Evolutionary conservation across 2,797 vertebrate genomes (phyloP).

Genomic region (Bucorvus abyssinicus): DNA sequence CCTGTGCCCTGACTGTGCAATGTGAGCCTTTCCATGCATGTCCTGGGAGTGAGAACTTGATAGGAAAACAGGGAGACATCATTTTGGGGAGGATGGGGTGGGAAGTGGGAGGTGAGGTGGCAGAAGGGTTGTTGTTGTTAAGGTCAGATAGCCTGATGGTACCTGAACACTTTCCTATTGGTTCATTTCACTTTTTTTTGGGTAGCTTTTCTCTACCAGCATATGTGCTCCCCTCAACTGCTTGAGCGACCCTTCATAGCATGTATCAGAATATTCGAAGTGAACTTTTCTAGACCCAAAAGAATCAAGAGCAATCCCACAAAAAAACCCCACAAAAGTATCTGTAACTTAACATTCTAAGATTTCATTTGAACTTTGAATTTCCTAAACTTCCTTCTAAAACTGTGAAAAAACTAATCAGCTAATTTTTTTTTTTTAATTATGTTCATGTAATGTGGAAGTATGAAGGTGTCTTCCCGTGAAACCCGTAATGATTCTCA

Average conservation of each 20-base stretch:
- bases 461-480: neutral
- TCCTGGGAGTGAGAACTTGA: neutral
- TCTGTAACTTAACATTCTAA: neutral
- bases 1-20: neutral
- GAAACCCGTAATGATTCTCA: neutral
- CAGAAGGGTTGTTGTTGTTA: neutral
- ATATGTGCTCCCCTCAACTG: neutral
- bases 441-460: neutral
- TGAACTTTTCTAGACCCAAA: neutral
- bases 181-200: neutral
- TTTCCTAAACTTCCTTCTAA: neutral
- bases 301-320: neutral
- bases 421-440: neutral
- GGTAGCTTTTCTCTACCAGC: neutral
- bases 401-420: neutral
- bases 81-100: neutral
- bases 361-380: neutral
- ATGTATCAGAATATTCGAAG: neutral
- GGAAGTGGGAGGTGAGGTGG: neutral
- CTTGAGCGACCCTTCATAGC: neutral
- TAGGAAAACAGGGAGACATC: neutral
- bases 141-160: neutral
- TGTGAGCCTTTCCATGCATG: fast-evolving
- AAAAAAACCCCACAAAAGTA: neutral
- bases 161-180: neutral